These are phyloP conservation scores for Sarcophaga variegata DNA, from an alignment of 2,888 invertebrate genomes.

Conservation along the genomic window DNA sequence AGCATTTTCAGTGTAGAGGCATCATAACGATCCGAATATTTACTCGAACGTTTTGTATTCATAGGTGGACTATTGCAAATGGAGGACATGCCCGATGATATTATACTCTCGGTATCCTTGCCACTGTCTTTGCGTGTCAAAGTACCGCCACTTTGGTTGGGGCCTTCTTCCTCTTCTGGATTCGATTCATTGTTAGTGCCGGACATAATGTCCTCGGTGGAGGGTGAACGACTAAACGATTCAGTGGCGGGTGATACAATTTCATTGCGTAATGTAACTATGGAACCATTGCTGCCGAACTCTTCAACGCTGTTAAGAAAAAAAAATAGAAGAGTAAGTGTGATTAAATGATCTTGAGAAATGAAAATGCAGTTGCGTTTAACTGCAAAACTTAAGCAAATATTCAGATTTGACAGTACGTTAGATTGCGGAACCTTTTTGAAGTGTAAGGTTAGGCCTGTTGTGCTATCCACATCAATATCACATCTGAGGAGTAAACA, in stretches of 20 bases:
- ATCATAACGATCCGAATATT: slow-evolving; percentile 79
- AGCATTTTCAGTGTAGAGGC: slow-evolving; percentile 77
- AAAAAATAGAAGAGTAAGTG: background rate
- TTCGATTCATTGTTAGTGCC: slow-evolving; percentile 52
- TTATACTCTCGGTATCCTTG: slow-evolving; percentile 78
- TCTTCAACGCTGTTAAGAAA: slow-evolving; percentile 74
- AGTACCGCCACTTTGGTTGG: slow-evolving; percentile 55
- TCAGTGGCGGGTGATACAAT: slow-evolving; percentile 71
- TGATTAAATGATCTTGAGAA: background rate
- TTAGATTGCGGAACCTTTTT: too few relatives aligned
- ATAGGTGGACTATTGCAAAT: slow-evolving; percentile 78
- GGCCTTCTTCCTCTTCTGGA: slow-evolving; percentile 44
- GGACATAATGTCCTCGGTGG: slow-evolving; percentile 71
- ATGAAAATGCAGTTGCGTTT: too few relatives aligned
- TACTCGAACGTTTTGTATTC: slow-evolving; percentile 76
- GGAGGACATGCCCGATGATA: slow-evolving; percentile 80
- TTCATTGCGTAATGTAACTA: slow-evolving; percentile 78
- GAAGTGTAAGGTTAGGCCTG: too few relatives aligned
- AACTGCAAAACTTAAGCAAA: too few relatives aligned
- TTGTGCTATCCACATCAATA: too few relatives aligned
- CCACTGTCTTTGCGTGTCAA: slow-evolving; percentile 77
- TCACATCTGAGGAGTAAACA: too few relatives aligned
- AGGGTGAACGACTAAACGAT: slow-evolving; percentile 73
- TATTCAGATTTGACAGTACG: too few relatives aligned
- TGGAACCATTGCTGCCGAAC: slow-evolving; percentile 77